Conservation (phyloP, 2,888 invertebrate genomes). For the Priocnemis perturbator region DNA sequence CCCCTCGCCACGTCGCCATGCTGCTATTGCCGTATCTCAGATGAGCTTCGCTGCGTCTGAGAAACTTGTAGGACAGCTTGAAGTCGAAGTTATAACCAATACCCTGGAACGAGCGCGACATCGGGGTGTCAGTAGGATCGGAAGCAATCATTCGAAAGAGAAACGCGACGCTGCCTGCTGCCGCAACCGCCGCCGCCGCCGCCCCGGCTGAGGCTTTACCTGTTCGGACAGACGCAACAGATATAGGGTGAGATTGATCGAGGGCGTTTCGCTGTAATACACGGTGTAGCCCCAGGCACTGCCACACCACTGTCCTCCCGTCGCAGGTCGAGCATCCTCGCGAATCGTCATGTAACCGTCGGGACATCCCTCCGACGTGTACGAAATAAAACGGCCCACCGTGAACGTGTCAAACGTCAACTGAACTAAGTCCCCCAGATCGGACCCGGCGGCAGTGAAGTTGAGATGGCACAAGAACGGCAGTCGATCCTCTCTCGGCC, state of each 20-base stretch:
- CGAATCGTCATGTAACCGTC: slow-evolving; percentile 89
- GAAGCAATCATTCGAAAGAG: not conserved
- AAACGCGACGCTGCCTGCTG: not conserved
- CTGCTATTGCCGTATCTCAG: slow-evolving; percentile 87
- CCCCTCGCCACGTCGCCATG: slow-evolving; percentile 85
- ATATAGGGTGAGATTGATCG: slow-evolving; percentile 85
- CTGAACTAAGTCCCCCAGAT: slow-evolving; percentile 89
- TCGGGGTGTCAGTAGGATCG: not conserved
- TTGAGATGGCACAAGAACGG: slow-evolving; percentile 89
- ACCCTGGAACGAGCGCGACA: slow-evolving; percentile 76
- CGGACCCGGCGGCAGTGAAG: slow-evolving; percentile 87
- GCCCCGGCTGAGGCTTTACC: slow-evolving; percentile 78
- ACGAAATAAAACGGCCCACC: slow-evolving; percentile 87
- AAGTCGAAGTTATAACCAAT: slow-evolving; percentile 89
- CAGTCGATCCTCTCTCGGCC: slow-evolving; percentile 84
- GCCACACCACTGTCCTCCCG: slow-evolving; percentile 89
- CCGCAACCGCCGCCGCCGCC: no score
- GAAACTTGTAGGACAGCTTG: slow-evolving; percentile 89
- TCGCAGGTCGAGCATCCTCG: slow-evolving; percentile 83
- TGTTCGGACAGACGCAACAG: slow-evolving; percentile 84
- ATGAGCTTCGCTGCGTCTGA: slow-evolving; percentile 85
- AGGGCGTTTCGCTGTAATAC: slow-evolving; percentile 88
- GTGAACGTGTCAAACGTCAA: slow-evolving; percentile 90
- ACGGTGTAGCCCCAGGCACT: slow-evolving; percentile 90
- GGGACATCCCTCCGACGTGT: slow-evolving; percentile 86